phyloP scores from a whole-genome alignment of 2,888 invertebrate species.

The Chymomyza procnemis region DNA sequence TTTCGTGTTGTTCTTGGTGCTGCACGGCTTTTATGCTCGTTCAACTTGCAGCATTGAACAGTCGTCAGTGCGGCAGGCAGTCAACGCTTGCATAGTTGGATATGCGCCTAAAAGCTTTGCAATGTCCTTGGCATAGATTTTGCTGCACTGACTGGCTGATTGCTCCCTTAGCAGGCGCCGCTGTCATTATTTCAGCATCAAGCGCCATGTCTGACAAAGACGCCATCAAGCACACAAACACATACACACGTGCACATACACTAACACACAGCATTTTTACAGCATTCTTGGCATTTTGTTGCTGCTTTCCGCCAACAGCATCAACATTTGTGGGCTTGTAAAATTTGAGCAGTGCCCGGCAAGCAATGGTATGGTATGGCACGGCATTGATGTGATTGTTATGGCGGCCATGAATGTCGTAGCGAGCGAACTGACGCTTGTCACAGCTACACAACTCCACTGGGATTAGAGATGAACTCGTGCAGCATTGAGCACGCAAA shows the following conservation, averaged over 20 bases:
- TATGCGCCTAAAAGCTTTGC: conserved; percentile 17
- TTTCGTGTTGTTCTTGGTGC: too few species aligned
- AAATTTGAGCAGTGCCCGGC: conserved; percentile 31
- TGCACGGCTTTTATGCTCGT: not conserved
- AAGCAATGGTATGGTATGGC: not conserved
- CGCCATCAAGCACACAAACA: conserved; percentile 2
- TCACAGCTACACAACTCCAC: conserved; percentile 22
- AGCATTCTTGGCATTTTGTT: conserved; percentile 33
- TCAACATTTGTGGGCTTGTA: conserved; percentile 30
- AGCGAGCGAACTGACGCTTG: not conserved
- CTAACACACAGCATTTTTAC: conserved; percentile 19
- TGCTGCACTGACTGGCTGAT: conserved; percentile 40
- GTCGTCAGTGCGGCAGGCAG: not conserved
- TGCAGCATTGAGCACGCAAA: not conserved
- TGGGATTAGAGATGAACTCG: conserved; percentile 17
- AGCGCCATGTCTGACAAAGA: conserved; percentile 7
- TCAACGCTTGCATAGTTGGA: not conserved
- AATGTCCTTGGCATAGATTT: conserved; percentile 68
- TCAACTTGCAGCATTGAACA: not conserved
- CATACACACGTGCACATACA: not conserved
- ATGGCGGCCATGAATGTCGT: conserved; percentile 37
- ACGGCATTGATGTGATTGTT: conserved; percentile 43
- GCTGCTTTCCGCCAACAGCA: conserved; percentile 15
- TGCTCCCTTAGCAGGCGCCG: conserved; percentile 54
- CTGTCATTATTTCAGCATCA: conserved; percentile 47